phyloP scores from a whole-genome alignment of 1,140 invertebrate species.

The Drosophila willistoni region DNA sequence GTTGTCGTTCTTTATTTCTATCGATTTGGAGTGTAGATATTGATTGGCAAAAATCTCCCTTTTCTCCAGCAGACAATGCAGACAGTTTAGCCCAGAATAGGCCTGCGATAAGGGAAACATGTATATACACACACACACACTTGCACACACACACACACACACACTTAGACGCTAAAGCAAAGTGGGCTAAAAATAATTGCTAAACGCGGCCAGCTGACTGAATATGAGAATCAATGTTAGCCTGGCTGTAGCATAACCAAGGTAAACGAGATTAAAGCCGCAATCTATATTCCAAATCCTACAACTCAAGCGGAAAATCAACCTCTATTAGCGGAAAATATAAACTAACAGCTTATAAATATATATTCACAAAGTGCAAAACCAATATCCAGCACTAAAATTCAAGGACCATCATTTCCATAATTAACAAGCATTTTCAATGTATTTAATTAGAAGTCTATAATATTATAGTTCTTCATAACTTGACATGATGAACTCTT shows the following conservation, averaged over 20 bases:
- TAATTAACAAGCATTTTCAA: too few relatives aligned
- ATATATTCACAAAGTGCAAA: constrained; percentile 11
- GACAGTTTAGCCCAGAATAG: constrained; percentile 39
- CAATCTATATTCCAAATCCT: constrained; percentile 12
- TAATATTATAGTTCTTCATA: too few relatives aligned
- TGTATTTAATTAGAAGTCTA: too few relatives aligned
- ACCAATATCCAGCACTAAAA: neutral
- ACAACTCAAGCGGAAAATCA: constrained; percentile 42
- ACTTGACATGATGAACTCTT: too few relatives aligned
- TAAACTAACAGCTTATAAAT: constrained; percentile 5
- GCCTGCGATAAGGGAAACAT: constrained; percentile 34
- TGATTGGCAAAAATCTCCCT: constrained; percentile 49
- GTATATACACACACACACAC: constrained; percentile 32
- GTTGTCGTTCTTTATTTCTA: constrained; percentile 25
- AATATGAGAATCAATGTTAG: constrained; percentile 21
- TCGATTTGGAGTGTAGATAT: constrained; percentile 65
- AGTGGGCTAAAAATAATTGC: constrained; percentile 73
- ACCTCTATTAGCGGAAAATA: constrained; percentile 11
- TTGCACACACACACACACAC: constrained; percentile 8
- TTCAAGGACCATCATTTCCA: too few relatives aligned
- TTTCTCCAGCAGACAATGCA: constrained; percentile 6
- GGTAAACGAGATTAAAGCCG: constrained; percentile 28
- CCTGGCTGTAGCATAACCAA: neutral
- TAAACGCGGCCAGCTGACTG: constrained; percentile 52
- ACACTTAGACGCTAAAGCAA: constrained; percentile 22